These are phyloP conservation scores for Paralinhomoeus sp. DNA, from an alignment of 2,888 invertebrate species.

Conservation along the genomic window DNA sequence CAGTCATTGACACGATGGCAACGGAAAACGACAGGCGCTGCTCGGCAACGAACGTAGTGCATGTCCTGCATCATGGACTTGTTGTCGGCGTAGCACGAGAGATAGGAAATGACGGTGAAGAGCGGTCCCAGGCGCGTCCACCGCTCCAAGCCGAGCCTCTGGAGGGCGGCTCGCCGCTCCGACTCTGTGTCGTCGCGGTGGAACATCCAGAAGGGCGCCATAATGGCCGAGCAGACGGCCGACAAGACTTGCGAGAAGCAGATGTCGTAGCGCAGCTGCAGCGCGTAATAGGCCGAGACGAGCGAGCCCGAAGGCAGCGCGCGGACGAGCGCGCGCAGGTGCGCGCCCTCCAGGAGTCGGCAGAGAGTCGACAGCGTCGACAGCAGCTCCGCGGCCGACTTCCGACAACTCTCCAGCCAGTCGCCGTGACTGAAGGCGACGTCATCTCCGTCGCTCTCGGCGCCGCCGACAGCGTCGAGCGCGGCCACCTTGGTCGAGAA, in stretches of 20 bases:
- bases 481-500: not conserved
- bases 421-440: too few species aligned
- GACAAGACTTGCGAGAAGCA: not conserved
- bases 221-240: not conserved
- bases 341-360: not conserved
- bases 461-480: not conserved
- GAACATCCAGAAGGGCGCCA: not conserved
- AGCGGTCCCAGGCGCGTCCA: not conserved
- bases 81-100: constrained; percentile 67
- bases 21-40: too few species aligned
- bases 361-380: not conserved
- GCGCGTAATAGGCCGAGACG: not conserved
- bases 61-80: constrained; percentile 87
- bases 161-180: not conserved
- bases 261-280: not conserved
- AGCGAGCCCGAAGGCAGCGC: not conserved
- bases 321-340: not conserved
- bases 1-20: too few species aligned
- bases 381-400: not conserved
- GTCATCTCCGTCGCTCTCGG: not conserved
- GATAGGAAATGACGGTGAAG: constrained; percentile 11
- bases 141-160: not conserved
- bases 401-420: too few species aligned
- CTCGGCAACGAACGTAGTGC: constrained; percentile 31
- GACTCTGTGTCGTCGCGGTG: not conserved